Evolutionary conservation across 2,113 vertebrate species (phyloP), one percentile per base, ranked within the genome.

Genomic region (Pluvianellus socialis): DNA sequence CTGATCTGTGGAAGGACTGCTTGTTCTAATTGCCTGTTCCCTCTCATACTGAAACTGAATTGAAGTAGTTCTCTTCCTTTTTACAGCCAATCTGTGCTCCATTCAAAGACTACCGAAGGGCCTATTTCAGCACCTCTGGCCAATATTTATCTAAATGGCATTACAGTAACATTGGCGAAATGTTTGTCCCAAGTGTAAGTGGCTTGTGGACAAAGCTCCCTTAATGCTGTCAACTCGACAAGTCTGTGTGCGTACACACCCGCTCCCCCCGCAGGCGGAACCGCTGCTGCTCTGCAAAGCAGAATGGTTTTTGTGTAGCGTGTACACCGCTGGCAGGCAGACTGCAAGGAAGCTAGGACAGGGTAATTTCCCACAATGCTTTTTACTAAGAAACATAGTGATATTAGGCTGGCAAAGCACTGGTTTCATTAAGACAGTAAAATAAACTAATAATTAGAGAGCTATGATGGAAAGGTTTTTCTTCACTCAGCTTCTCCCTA

Each of bases 41-140:
- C 96, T 97, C 90, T 97, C 93, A 89, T 97, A 97, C 59, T 95
- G 89, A 97, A 97, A 97, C 96, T 96, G 96, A 98, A 93, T 90
- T 94, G 95, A 97, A 98, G 85, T 97, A 97, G 96, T 98, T 98
- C 73, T 97, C 96, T 97, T 96, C 95, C 87, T 92, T 81, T 98
- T 98, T 98, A 98, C 96, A 98, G 98, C 98, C 98, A 98, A 96
- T 92, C 95, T 95, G 97, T 53, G 96, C 98, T 98, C 98, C 98
- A 98, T 99, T 99, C 98, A 99, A 99, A 99, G 98, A 98, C 97
- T 97, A 98, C 97, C 97, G 96, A 98, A 98, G 98, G 98, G 98
- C 98, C 98, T 98, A 94, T 90, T 74, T 49, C 77, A 96, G 72
- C 96, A 96, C 72, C 82, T 95, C 72, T 96, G 92, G 93, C 71